A percentile compares a stretch with the other conserved stretches of the same genome.
Evolutionary conservation across 1,140 invertebrate species (phyloP).

Genomic region (Caenorhabditis tropicalis): DNA sequence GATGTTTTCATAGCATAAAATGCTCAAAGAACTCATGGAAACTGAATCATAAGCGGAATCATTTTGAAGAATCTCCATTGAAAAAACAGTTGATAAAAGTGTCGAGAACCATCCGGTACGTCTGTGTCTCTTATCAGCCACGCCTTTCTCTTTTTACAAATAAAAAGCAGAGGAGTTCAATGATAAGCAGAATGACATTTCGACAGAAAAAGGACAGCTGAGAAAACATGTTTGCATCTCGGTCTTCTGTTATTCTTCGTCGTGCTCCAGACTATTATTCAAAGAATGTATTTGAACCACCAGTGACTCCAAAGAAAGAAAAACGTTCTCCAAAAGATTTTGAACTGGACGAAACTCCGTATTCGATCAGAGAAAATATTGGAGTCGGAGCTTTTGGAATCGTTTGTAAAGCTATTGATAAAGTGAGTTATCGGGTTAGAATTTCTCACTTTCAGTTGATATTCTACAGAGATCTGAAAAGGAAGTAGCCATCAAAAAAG

Average conservation of each 20-base stretch:
- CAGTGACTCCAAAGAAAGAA: not conserved
- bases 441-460: too few relatives aligned
- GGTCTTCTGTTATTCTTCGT: not conserved
- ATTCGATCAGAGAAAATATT: conserved; percentile 74
- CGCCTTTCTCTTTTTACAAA: not conserved
- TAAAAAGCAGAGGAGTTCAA: conserved; percentile 4
- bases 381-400: conserved; percentile 74
- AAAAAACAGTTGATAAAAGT: not conserved
- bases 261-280: conserved; percentile 20
- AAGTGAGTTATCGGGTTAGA: conserved; percentile 65
- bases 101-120: not conserved
- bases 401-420: conserved; percentile 74
- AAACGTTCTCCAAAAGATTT: conserved; percentile 65
- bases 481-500: conserved; percentile 74
- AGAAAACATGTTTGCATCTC: not conserved
- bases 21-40: not conserved
- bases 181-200: conserved; percentile 1
- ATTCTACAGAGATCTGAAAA: not conserved
- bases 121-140: conserved; percentile 22
- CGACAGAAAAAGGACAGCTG: not conserved
- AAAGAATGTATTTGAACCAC: not conserved
- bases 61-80: not conserved
- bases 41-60: conserved; percentile 25
- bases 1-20: too few relatives aligned
- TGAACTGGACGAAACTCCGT: conserved; percentile 72